A percentile compares a stretch with the other conserved stretches of the same genome.
These are phyloP conservation scores for Malaclemys terrapin DNA, from an alignment of 2,113 vertebrate genomes.

Conservation along the genomic window DNA sequence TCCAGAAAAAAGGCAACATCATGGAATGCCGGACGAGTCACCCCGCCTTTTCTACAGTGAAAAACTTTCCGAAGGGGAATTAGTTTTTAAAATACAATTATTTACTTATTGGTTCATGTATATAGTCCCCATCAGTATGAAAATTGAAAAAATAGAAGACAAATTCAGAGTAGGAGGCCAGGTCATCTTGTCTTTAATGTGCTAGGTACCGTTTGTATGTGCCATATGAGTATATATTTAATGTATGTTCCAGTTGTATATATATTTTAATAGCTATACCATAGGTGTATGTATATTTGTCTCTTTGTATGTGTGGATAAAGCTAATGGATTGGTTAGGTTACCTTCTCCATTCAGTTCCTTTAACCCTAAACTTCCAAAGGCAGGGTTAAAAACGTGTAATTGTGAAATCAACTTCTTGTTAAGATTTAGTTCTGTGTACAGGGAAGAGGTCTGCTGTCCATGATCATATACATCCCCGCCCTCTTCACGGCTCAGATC, in stretches of 20 bases:
- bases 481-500: neutral
- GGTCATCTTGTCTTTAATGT: neutral
- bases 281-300: neutral
- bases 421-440: fast-evolving
- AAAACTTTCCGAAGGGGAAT: neutral
- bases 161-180: too few relatives aligned
- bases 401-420: neutral
- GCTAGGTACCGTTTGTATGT: fast-evolving
- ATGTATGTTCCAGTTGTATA: neutral
- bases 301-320: neutral
- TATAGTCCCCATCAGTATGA: neutral
- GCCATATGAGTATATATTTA: neutral
- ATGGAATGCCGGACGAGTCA: neutral
- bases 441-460: neutral
- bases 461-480: fast-evolving
- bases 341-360: neutral
- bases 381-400: fast-evolving
- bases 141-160: neutral
- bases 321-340: too few relatives aligned
- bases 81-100: neutral
- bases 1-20: neutral
- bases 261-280: neutral
- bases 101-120: neutral
- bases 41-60: neutral
- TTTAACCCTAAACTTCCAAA: neutral